Percentiles rank a stretch among this genome's conserved stretches.
Evolutionary conservation across 2,888 invertebrate genomes (phyloP).

Genomic region (Piscicola geometra): DNA sequence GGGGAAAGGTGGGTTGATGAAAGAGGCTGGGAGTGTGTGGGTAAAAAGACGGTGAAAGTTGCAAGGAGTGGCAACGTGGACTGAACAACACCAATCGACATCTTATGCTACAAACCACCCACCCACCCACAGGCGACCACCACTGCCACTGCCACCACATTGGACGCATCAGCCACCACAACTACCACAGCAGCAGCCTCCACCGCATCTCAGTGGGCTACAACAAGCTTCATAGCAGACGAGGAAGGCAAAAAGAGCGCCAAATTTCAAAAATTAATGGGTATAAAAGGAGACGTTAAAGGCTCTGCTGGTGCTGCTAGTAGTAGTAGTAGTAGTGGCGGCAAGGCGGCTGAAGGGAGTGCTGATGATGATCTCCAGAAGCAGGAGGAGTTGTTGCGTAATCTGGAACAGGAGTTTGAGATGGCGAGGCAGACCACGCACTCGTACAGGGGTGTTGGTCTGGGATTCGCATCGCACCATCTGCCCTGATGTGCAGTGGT

Average conservation of each 20-base stretch:
- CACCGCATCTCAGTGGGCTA: slow-evolving; percentile 47
- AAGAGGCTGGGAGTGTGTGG: no score
- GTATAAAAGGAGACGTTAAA: slow-evolving; percentile 53
- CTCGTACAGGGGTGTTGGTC: slow-evolving; percentile 72
- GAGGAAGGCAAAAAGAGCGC: slow-evolving; percentile 81
- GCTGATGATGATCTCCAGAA: slow-evolving; percentile 50
- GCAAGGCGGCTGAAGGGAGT: slow-evolving; percentile 5
- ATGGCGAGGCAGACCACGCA: slow-evolving; percentile 91
- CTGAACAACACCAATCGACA: no score
- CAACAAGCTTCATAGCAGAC: slow-evolving; percentile 80
- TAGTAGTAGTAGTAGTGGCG: slow-evolving; percentile 44
- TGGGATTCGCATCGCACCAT: slow-evolving; percentile 51
- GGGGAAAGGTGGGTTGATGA: not conserved
- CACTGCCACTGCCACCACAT: no score
- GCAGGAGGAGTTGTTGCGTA: slow-evolving; percentile 73
- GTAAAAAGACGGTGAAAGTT: not conserved
- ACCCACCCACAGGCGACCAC: no score
- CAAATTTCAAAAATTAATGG: slow-evolving; percentile 94
- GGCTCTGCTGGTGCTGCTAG: slow-evolving; percentile 49
- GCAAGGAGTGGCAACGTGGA: no score
- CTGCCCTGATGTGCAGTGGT: slow-evolving; percentile 4
- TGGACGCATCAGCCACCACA: not conserved
- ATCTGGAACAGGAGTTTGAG: slow-evolving; percentile 93
- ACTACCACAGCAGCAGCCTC: not conserved
- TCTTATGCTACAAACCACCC: no score